Base-by-base conservation (phyloP, 2,113 vertebrate genomes). In the Nannospalax galili region DNA sequence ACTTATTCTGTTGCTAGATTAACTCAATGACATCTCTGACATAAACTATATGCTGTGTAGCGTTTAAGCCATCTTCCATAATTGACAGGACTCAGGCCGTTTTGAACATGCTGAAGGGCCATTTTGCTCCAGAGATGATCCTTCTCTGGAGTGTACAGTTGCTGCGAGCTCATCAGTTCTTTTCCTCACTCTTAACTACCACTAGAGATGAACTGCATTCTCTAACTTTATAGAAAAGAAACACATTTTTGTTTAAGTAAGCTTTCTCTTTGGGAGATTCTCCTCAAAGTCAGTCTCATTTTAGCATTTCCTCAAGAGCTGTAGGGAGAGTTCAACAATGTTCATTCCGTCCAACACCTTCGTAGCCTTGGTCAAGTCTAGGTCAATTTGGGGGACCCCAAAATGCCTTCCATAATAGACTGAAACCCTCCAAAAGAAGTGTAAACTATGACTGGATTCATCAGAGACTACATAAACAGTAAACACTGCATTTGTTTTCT, bases 211-310 rank as follows among this genome's bases (percentile, higher is more conserved):
- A 96, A 35, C 20, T 88, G 26, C 62, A 92, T 78, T 92, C n/a
- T 78, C 74, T 80, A 40, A 81, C 35, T 73, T 89, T 87, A 78
- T 67, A 28, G 37, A 87, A 91, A 92, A 32, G 37, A 35, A 89
- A 77, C 12, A 78, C 26, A 77, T 81, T 40, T 40, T 58, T n/a
- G n/a, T 12, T 45, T 42, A 93, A 87, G 81, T 86, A 58, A 79
- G 52, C 56, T 91, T 35, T 80, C 75, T 75, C 67, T 81, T 86
- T 62, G 84, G 52, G 88, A 84, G 81, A 82, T 19, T 82, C 72
- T 93, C 73, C 95, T 95, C 48, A 78, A 94, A 95, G 84, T 80
- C 45, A 62, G 69, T 30, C 84, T 96, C 97, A 90, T 93, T 92
- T 96, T 85, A 85, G 91, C 8, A 78, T 40, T 67, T 94, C 30